Evolutionary conservation across 2,888 invertebrate species (phyloP).

Genomic region (Synanthedon vespiformis): DNA sequence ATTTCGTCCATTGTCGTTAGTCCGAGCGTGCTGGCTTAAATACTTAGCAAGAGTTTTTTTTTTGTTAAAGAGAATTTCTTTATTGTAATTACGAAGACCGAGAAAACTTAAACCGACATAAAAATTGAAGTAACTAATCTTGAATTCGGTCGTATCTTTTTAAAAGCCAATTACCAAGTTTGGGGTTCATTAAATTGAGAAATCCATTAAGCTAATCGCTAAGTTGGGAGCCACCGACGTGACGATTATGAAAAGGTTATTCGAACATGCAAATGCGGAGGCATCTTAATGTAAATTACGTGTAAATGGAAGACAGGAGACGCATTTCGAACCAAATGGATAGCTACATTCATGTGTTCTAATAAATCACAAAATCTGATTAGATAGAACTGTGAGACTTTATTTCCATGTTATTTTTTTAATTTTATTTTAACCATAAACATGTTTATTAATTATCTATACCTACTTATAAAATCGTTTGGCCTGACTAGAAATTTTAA

Average conservation of each 20-base stretch:
- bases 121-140: conserved; percentile 30
- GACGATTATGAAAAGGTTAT: conserved; percentile 62
- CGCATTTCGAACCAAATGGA: conserved; percentile 40
- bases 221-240: conserved; percentile 51
- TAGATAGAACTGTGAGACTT: conserved; percentile 37
- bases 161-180: conserved; percentile 53
- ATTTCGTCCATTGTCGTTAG: conserved; percentile 39
- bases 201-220: conserved; percentile 63
- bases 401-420: conserved; percentile 22
- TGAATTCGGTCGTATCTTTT: conserved; percentile 49
- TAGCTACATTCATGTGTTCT: conserved; percentile 33
- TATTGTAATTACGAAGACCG: not conserved
- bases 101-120: conserved; percentile 12
- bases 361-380: conserved; percentile 52
- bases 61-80: conserved; percentile 21
- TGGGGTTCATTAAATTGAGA: conserved; percentile 59
- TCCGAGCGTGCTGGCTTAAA: conserved; percentile 39
- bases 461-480: too few species aligned
- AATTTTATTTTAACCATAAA: too few species aligned
- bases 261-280: conserved; percentile 56
- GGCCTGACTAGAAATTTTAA: too few species aligned
- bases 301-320: conserved; percentile 48
- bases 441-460: too few species aligned
- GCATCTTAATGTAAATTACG: conserved; percentile 60
- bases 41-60: conserved; percentile 29